These are phyloP conservation scores for Cheumatopsyche charites DNA, from an alignment of 1,140 invertebrate species.

Conservation along the genomic window DNA sequence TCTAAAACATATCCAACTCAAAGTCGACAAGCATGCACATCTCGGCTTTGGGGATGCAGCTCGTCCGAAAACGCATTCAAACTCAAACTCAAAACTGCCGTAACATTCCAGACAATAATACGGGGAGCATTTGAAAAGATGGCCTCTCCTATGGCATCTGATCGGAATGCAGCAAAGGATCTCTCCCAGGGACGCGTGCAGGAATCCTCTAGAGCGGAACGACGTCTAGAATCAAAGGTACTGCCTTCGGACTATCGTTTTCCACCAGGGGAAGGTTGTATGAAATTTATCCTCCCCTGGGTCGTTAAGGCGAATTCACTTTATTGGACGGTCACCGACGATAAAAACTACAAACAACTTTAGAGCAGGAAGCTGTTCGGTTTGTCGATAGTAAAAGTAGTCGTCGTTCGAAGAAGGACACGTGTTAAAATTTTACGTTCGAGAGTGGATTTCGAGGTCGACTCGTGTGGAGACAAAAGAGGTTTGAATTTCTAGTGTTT, in stretches of 20 bases:
- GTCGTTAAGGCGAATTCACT: conserved; percentile 20
- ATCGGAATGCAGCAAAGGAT: conserved; percentile 32
- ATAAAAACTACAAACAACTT: conserved; percentile 23
- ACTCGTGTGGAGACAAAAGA: too few species aligned
- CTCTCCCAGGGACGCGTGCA: neutral
- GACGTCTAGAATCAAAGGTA: conserved; percentile 26
- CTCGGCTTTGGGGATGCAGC: neutral
- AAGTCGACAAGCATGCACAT: too few species aligned
- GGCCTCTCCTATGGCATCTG: conserved; percentile 22
- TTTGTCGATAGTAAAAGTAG: too few species aligned
- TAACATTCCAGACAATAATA: conserved; percentile 24
- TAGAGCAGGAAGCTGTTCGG: neutral
- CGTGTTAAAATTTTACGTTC: too few species aligned
- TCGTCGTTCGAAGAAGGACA: too few species aligned
- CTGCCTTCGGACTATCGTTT: neutral
- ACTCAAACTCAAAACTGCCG: too few species aligned
- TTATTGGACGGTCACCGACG: conserved; percentile 6
- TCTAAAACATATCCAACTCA: too few species aligned
- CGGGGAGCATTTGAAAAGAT: conserved; percentile 26
- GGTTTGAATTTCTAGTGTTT: too few species aligned
- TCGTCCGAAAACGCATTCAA: too few species aligned
- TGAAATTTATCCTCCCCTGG: conserved; percentile 31
- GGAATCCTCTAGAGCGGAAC: neutral
- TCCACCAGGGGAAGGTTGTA: neutral
- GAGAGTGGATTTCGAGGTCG: too few species aligned